Base-by-base conservation (phyloP, 1,140 invertebrate genomes). In the Cyclargus thomasi region DNA sequence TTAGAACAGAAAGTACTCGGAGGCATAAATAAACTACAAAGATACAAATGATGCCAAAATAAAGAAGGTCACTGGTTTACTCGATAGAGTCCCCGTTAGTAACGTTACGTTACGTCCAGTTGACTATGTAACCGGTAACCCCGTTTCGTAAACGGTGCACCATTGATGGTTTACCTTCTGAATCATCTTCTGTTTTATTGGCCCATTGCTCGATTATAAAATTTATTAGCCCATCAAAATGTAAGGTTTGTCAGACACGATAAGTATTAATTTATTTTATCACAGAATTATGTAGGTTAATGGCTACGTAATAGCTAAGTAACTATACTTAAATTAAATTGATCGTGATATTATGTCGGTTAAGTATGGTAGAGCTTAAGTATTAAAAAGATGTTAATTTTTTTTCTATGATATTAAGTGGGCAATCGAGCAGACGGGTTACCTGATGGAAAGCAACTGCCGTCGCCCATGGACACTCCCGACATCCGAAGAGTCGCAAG, bases 91-190 rank as follows among this genome's bases (percentile, higher is more conserved):
- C 18, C 55, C 53, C 53, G 55, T 59, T 59, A 59, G 55, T 78
- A n/a, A n/a, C n/a, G n/a, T n/a, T n/a, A n/a, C 81, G 81, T 85
- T 82, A 83, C 69, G 68, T 79, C 68, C 69, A 71, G 76, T 64
- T 77, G 76, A 82, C 71, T 71, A 71, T 78, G 78, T 79, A 39
- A 39, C 36, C 79, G 76, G 70, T 83, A 86, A 80, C 82, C 82
- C 70, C 81, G 81, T 80, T 85, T 77, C 72, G 74, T 78, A 72
- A 81, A 80, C 80, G 79, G 81, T 80, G 78, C 77, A 75, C 78
- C 69, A 71, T n/a, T 55, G 16, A 20, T 17, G 16, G 4, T 14
- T 47, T 16, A 16, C 39, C 39, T 47, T 47, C 39, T 14, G 39
- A 16, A 47, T 47, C 39, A 39, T 11, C 36, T 47, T 47, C 10